phyloP scores from a whole-genome alignment of 2,797 vertebrate species.

The Oceanodroma leucorhoa region DNA sequence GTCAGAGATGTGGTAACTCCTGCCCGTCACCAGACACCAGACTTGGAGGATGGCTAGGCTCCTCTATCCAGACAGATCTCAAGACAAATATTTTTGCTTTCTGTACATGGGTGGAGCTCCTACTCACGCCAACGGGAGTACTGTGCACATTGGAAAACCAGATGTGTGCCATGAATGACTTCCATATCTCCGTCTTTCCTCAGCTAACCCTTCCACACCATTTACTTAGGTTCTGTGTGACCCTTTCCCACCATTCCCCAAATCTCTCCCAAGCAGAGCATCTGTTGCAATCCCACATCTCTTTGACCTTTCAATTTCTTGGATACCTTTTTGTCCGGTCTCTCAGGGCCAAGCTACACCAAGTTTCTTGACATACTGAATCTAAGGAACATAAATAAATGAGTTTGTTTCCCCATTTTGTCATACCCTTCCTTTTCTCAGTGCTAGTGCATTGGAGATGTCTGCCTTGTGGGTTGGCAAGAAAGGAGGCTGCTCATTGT shows the following conservation, averaged over 20 bases:
- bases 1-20: not conserved
- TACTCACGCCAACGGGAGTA: not conserved
- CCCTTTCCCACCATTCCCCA: constrained; percentile 15
- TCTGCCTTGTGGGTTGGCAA: constrained; percentile 47
- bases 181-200: constrained; percentile 16
- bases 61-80: not conserved
- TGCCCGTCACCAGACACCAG: not conserved
- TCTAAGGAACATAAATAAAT: constrained; percentile 20
- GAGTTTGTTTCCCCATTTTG: constrained; percentile 21
- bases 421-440: constrained; percentile 24
- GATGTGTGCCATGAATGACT: not conserved
- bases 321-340: not conserved
- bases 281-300: constrained; percentile 32
- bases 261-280: not conserved
- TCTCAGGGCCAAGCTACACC: not conserved
- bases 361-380: not conserved
- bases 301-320: constrained; percentile 36
- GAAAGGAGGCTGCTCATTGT: not conserved
- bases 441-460: not conserved
- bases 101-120: not conserved
- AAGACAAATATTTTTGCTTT: constrained; percentile 26
- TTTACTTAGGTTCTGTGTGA: not conserved
- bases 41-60: not conserved
- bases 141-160: constrained; percentile 1
- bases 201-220: constrained; percentile 2